Conservation (phyloP, 2,888 invertebrate genomes). For the Helicoverpa assulta region DNA sequence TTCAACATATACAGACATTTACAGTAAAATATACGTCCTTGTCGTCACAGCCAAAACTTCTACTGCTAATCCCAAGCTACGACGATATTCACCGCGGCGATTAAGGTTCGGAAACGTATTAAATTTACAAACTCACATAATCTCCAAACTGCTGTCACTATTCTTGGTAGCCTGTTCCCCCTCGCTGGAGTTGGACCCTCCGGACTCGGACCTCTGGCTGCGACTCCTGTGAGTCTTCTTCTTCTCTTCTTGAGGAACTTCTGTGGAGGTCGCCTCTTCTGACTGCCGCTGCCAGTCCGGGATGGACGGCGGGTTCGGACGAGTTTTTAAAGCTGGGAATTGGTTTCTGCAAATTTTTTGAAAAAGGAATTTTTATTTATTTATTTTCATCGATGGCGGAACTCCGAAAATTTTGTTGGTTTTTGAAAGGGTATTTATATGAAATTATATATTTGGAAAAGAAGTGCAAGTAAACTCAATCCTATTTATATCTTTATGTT, state of each 20-base stretch:
- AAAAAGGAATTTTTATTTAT: neutral
- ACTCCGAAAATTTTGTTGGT: no score
- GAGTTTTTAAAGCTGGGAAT: slow-evolving; percentile 92
- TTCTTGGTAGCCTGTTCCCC: slow-evolving; percentile 94
- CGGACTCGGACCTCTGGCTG: slow-evolving; percentile 91
- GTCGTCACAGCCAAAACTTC: no score
- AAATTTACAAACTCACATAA: slow-evolving; percentile 91
- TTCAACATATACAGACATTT: no score
- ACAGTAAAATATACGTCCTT: no score
- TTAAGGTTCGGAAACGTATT: no score
- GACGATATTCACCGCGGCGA: no score
- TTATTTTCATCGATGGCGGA: neutral
- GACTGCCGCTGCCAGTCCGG: slow-evolving; percentile 95
- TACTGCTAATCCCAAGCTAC: no score
- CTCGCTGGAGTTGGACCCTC: slow-evolving; percentile 92
- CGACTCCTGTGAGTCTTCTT: slow-evolving; percentile 84
- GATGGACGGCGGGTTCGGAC: slow-evolving; percentile 92
- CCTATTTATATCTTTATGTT: no score
- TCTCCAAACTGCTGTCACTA: slow-evolving; percentile 94
- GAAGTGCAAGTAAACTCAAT: no score
- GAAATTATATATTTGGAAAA: no score
- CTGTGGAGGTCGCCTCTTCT: slow-evolving; percentile 85
- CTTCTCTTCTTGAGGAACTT: slow-evolving; percentile 73
- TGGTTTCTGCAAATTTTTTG: slow-evolving; percentile 91
- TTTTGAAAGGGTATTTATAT: no score